Conservation (phyloP, 2,113 vertebrate genomes). For the Alethe diademata region DNA sequence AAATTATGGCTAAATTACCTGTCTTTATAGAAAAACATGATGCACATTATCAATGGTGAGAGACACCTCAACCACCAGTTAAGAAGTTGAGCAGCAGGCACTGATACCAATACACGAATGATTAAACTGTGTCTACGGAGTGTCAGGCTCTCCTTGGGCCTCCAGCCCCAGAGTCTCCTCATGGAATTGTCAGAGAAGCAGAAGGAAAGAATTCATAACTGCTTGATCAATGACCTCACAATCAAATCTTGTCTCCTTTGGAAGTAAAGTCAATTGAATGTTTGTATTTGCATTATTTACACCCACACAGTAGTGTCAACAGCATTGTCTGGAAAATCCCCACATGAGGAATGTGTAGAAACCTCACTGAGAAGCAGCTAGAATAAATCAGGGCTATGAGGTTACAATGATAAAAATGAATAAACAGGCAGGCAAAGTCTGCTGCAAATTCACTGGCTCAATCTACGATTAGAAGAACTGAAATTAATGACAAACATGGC, state of each 20-base stretch:
- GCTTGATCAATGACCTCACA: not conserved
- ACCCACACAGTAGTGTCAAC: fast-evolving
- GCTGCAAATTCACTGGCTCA: not conserved
- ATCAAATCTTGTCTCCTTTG: not conserved
- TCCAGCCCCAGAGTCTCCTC: not conserved
- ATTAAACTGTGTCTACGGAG: not conserved
- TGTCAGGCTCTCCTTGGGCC: not conserved
- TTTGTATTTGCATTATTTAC: not conserved
- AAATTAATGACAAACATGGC: not conserved
- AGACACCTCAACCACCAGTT: not conserved
- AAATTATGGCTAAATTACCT: no score
- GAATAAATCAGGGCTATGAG: not conserved
- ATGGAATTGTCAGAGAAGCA: not conserved
- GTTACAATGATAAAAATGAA: not conserved
- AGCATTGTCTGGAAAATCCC: not conserved
- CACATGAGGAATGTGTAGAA: not conserved
- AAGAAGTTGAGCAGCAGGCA: not conserved
- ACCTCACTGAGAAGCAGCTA: not conserved
- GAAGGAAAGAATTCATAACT: not conserved
- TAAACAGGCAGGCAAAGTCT: no score
- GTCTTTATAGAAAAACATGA: not conserved
- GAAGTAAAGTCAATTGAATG: not conserved
- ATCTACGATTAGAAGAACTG: not conserved
- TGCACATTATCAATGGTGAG: not conserved
- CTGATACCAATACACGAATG: not conserved